Evolutionary conservation across 2,797 vertebrate genomes (phyloP).

Genomic region (Anolis apletophallus): DNA sequence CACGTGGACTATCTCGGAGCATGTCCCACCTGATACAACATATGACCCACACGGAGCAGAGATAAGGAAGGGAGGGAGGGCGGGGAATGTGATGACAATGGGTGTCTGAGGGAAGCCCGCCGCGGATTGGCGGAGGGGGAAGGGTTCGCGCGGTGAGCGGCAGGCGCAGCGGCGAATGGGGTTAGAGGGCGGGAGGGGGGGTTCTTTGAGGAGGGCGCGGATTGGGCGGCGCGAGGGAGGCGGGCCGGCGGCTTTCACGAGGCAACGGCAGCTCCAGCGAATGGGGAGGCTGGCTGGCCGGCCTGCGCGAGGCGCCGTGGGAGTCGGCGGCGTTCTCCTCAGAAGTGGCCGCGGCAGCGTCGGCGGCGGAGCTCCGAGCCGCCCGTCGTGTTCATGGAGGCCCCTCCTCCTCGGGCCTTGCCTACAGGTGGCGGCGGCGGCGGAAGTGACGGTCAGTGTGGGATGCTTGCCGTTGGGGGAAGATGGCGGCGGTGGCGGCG

Average conservation of each 20-base stretch:
- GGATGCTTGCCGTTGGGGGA: conserved; percentile 56
- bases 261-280: neutral
- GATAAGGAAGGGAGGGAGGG: too few relatives aligned
- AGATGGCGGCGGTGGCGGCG: conserved; percentile 76
- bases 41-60: neutral
- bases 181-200: neutral
- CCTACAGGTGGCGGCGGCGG: conserved; percentile 56
- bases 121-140: neutral
- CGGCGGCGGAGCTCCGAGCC: too few relatives aligned
- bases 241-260: conserved; percentile 8
- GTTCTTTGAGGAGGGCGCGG: neutral
- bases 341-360: conserved; percentile 15
- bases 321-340: neutral
- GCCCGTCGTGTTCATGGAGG: conserved; percentile 1
- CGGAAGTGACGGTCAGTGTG: conserved; percentile 77
- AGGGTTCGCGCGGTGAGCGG: neutral
- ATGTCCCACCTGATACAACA: neutral
- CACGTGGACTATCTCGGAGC: too few relatives aligned
- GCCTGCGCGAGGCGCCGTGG: neutral
- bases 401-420: conserved; percentile 20
- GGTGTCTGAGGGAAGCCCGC: neutral
- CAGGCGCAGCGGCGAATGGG: neutral
- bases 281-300: neutral
- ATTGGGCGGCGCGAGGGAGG: neutral
- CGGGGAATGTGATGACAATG: too few relatives aligned